Evolutionary conservation across 2,113 vertebrate genomes (phyloP).

Genomic region (Sinocyclocheilus anshuiensis): DNA sequence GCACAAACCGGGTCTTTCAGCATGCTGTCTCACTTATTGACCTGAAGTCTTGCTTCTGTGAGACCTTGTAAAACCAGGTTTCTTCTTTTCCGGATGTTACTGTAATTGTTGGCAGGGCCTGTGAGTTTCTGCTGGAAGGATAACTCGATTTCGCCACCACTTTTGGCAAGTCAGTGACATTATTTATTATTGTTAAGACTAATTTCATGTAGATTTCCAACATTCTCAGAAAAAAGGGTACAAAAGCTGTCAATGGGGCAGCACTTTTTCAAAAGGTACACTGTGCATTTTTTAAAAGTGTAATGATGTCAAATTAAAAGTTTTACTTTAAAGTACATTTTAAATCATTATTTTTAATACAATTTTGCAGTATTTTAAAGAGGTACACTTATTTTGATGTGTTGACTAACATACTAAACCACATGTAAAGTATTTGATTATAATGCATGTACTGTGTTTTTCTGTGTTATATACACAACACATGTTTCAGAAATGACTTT

Average conservation of each 20-base stretch:
- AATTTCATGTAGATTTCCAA: background rate
- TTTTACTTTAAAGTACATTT: background rate
- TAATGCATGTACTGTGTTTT: too few relatives aligned
- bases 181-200: constrained; percentile 6
- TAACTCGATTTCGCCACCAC: constrained; percentile 36
- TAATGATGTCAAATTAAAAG: background rate
- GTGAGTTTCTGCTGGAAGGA: constrained; percentile 27
- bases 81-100: background rate
- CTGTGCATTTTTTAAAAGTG: background rate
- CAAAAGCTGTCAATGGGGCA: background rate
- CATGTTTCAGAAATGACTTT: too few relatives aligned
- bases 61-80: constrained; percentile 16
- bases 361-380: too few relatives aligned
- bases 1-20: constrained; percentile 51
- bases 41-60: constrained; percentile 13
- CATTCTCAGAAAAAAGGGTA: background rate
- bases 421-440: too few relatives aligned
- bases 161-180: constrained; percentile 5
- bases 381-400: too few relatives aligned
- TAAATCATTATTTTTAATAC: background rate
- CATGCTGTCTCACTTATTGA: constrained; percentile 37
- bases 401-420: too few relatives aligned
- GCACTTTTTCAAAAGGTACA: too few relatives aligned
- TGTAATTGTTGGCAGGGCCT: background rate
- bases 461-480: too few relatives aligned